phyloP scores from a whole-genome alignment of 2,888 invertebrate genomes.

The Drosophila macrothrix region DNA sequence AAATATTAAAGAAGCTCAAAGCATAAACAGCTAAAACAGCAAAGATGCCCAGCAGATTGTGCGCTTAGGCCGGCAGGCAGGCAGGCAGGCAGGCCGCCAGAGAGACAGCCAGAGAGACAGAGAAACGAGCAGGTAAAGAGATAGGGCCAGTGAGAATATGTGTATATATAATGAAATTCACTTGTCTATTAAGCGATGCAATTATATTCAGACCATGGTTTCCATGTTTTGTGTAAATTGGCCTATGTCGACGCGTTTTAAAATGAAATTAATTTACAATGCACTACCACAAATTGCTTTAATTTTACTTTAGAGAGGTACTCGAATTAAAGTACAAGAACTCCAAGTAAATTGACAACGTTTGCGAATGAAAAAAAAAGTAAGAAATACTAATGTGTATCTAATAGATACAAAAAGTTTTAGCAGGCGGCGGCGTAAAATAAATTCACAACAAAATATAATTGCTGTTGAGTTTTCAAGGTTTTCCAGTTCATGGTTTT shows the following conservation, averaged over 20 bases:
- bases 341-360: conserved; percentile 17
- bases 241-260: conserved; percentile 59
- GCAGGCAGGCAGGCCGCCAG: neutral
- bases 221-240: conserved; percentile 58
- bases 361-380: conserved; percentile 25
- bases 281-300: conserved; percentile 31
- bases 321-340: conserved; percentile 17
- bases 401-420: conserved; percentile 43
- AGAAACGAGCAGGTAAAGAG: neutral
- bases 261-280: conserved; percentile 61
- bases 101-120: neutral
- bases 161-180: conserved; percentile 63
- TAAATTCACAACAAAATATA: conserved; percentile 65
- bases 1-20: conserved; percentile 53
- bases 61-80: neutral
- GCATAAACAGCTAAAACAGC: conserved; percentile 52
- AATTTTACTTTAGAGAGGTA: conserved; percentile 16
- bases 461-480: conserved; percentile 83
- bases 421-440: conserved; percentile 37
- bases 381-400: conserved; percentile 17
- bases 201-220: conserved; percentile 56
- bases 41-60: conserved; percentile 31
- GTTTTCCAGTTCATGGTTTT: conserved; percentile 85
- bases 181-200: conserved; percentile 68
- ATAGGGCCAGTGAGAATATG: conserved; percentile 5